Conservation (phyloP, 2,797 vertebrate genomes). For the Thaleichthys pacificus region DNA sequence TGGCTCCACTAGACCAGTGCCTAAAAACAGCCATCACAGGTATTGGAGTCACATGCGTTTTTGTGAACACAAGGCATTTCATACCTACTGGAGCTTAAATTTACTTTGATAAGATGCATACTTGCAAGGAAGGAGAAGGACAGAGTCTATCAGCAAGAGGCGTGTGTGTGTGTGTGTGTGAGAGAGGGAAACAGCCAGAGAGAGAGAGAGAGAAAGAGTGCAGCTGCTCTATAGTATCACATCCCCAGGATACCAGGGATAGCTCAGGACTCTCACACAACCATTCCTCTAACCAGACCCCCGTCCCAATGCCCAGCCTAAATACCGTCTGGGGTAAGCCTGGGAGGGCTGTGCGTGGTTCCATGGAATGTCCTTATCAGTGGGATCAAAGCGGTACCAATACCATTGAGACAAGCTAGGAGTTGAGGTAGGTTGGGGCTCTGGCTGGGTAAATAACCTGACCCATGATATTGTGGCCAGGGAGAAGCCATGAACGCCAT, state of each 20-base stretch:
- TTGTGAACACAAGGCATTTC: neutral
- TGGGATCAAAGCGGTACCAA: slow-evolving; percentile 17
- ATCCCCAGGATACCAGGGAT: slow-evolving; percentile 34
- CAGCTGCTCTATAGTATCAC: slow-evolving; percentile 29
- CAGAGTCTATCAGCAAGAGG: no score
- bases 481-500: neutral
- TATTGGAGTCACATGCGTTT: neutral
- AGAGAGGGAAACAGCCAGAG: neutral
- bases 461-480: neutral
- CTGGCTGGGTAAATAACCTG: neutral
- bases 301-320: neutral
- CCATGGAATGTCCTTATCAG: slow-evolving; percentile 42
- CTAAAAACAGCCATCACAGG: neutral
- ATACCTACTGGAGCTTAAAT: neutral
- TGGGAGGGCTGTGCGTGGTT: neutral
- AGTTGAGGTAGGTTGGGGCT: no score
- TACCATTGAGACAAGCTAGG: neutral
- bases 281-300: neutral
- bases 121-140: no score
- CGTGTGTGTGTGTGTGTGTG: no score
- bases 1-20: neutral
- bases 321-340: neutral
- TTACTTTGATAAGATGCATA: neutral
- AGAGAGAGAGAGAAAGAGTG: slow-evolving; percentile 5
- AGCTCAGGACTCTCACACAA: slow-evolving; percentile 14